phyloP scores from a whole-genome alignment of 2,113 vertebrate species.

The Peromyscus leucopus region DNA sequence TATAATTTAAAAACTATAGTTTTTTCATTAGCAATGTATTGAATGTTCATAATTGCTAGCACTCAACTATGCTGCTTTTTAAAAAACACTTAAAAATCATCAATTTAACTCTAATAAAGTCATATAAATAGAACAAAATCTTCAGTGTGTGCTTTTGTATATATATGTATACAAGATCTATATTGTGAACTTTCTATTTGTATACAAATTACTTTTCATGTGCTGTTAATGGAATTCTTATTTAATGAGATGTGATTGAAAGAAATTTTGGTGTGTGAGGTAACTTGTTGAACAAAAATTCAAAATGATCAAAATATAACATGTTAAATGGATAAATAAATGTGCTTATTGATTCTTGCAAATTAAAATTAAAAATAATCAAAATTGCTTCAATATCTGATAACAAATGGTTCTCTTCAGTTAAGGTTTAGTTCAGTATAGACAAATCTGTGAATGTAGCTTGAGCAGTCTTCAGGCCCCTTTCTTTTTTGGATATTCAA shows the following conservation, averaged over 20 bases:
- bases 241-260: background rate
- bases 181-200: background rate
- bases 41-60: background rate
- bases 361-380: background rate
- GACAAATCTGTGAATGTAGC: background rate
- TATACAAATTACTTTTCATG: background rate
- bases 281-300: background rate
- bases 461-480: background rate
- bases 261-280: background rate
- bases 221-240: background rate
- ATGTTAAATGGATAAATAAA: background rate
- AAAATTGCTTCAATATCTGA: background rate
- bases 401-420: background rate
- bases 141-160: background rate
- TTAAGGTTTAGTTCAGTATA: background rate
- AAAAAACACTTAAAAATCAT: background rate
- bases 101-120: background rate
- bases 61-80: background rate
- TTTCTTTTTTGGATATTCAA: background rate
- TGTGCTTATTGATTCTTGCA: background rate
- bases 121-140: background rate
- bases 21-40: background rate
- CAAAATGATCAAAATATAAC: background rate
- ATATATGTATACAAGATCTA: background rate
- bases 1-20: slow-evolving; percentile 2